A percentile compares a stretch with the other conserved stretches of the same genome.
Conservation (phyloP, 2,888 invertebrate species). For the Polyploca ridens region DNA sequence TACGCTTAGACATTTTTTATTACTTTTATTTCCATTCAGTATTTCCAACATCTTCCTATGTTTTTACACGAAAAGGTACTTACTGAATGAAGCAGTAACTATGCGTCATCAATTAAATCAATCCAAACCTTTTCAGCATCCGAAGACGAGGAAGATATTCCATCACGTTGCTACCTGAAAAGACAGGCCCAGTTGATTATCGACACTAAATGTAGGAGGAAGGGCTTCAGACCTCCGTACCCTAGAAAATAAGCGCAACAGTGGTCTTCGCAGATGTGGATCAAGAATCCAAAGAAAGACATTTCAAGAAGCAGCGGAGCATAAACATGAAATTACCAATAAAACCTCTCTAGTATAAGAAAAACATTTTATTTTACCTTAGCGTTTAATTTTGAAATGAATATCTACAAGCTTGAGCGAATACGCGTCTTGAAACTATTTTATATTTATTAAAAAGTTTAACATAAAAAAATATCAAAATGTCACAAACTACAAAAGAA, state of each 20-base stretch:
- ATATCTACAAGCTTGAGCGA: no score
- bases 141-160: conserved; percentile 94
- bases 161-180: conserved; percentile 91
- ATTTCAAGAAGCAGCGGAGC: no score
- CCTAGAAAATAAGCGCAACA: conserved; percentile 56
- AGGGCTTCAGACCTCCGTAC: conserved; percentile 85
- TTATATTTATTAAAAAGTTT: background rate
- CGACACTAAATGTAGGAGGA: conserved; percentile 92
- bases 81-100: no score
- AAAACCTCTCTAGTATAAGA: no score
- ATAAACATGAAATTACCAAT: background rate
- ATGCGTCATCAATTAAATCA: background rate
- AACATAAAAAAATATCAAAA: background rate
- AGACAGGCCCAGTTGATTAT: conserved; percentile 93
- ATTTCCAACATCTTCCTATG: no score
- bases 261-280: conserved; percentile 10
- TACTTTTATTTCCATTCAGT: no score
- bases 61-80: no score
- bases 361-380: background rate
- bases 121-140: conserved; percentile 72
- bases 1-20: no score
- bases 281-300: background rate
- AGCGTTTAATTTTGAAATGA: background rate
- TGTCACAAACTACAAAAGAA: background rate
- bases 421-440: no score